phyloP scores from a whole-genome alignment of 2,113 vertebrate genomes.

The Pontoporia blainvillei region DNA sequence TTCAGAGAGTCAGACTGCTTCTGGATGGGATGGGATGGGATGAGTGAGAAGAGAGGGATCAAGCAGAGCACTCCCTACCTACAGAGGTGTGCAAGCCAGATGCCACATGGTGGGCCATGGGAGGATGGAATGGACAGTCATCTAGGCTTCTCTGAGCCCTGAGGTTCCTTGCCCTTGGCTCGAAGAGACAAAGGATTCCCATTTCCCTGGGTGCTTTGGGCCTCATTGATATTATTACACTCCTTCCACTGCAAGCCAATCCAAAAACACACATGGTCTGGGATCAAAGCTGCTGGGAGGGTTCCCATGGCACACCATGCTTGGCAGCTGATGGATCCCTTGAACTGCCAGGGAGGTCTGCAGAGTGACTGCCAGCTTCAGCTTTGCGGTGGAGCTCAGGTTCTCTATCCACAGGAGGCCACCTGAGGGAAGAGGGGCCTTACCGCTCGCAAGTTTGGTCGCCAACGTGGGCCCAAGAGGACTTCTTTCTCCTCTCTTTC shows the following conservation, averaged over 20 bases:
- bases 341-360: conserved; percentile 29
- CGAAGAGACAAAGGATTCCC: not conserved
- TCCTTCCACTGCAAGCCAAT: not conserved
- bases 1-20: not conserved
- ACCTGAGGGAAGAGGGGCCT: not conserved
- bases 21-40: not conserved
- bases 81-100: not conserved
- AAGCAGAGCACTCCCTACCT: not conserved
- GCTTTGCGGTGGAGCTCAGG: not conserved
- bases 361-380: not conserved
- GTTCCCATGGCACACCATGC: not conserved
- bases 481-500: not conserved
- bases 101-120: not conserved
- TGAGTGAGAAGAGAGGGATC: not conserved
- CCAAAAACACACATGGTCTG: not conserved
- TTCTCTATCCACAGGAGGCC: not conserved
- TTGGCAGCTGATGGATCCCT: not conserved
- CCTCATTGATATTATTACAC: not conserved
- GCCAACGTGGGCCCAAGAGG: not conserved
- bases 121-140: not conserved
- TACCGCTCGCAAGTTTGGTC: not conserved
- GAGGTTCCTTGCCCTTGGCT: not conserved
- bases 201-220: not conserved
- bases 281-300: conserved; percentile 12
- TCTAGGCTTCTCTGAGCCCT: not conserved